Percentiles rank a stretch among this genome's conserved stretches.
Evolutionary conservation across 2,797 vertebrate species (phyloP).

Genomic region (Salarias fasciatus): DNA sequence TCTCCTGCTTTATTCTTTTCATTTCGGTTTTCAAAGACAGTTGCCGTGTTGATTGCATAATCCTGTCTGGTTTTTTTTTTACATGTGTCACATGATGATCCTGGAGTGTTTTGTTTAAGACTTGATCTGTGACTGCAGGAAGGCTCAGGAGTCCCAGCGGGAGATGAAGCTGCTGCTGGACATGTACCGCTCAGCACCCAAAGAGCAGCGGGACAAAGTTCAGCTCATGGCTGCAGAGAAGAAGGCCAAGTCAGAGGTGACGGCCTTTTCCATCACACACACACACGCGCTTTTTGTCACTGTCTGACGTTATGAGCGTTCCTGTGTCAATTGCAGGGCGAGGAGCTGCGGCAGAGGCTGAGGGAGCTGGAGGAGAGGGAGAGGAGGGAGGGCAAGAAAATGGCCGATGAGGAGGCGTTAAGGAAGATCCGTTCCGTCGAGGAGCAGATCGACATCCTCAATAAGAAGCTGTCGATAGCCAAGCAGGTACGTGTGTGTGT

Average conservation of each 20-base stretch:
- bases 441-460: constrained; percentile 95
- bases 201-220: constrained; percentile 98
- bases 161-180: constrained; percentile 97
- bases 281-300: too few species aligned
- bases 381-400: constrained; percentile 96
- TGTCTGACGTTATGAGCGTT: too few species aligned
- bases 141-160: constrained; percentile 96
- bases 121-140: constrained; percentile 75
- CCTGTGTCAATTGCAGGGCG: constrained; percentile 79
- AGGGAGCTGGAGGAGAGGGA: constrained; percentile 95
- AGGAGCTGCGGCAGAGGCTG: constrained; percentile 92
- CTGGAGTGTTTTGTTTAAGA: neutral
- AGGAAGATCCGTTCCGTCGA: constrained; percentile 95
- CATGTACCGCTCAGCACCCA: constrained; percentile 97
- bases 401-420: constrained; percentile 96
- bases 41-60: neutral
- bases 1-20: neutral
- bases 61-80: too few species aligned
- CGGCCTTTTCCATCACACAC: too few species aligned
- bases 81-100: too few species aligned
- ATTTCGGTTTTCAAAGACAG: neutral
- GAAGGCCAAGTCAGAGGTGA: constrained; percentile 96
- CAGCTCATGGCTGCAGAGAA: constrained; percentile 98
- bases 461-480: constrained; percentile 96
- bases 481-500: constrained; percentile 86